Conservation (phyloP, 2,888 invertebrate genomes). For the Criorhina ranunculi region DNA sequence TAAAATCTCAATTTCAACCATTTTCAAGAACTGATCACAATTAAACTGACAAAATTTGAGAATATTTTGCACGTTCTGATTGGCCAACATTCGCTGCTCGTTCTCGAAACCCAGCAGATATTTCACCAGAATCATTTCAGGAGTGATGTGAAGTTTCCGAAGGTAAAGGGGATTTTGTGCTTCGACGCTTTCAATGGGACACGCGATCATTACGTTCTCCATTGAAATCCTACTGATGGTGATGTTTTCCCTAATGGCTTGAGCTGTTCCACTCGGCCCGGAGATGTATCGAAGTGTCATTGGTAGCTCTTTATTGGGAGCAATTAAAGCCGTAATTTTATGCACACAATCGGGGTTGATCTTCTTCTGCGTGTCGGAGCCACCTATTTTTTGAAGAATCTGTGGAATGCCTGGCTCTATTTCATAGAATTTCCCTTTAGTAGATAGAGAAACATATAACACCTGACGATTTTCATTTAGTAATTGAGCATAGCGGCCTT, state of each 20-base stretch:
- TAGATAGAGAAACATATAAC: conserved; percentile 90
- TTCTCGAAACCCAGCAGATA: conserved; percentile 83
- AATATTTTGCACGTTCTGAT: conserved; percentile 84
- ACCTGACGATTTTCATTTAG: conserved; percentile 90
- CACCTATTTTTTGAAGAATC: conserved; percentile 82
- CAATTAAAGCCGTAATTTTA: conserved; percentile 82
- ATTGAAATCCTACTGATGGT: conserved; percentile 82
- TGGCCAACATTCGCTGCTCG: conserved; percentile 84
- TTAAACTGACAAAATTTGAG: conserved; percentile 84
- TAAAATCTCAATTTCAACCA: conserved; percentile 83
- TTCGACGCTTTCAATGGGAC: conserved; percentile 85
- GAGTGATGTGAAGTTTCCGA: conserved; percentile 85
- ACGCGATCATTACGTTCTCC: conserved; percentile 85
- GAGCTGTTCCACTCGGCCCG: conserved; percentile 81
- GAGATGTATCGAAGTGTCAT: conserved; percentile 83
- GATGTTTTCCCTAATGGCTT: conserved; percentile 82
- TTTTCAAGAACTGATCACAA: conserved; percentile 83
- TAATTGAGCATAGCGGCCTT: conserved; percentile 89
- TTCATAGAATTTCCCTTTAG: conserved; percentile 90
- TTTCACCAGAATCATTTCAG: conserved; percentile 83
- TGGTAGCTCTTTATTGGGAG: conserved; percentile 81
- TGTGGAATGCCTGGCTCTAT: conserved; percentile 86
- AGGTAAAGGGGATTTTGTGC: conserved; percentile 84
- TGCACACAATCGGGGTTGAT: conserved; percentile 84
- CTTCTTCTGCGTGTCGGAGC: conserved; percentile 80